Evolutionary conservation across 2,113 vertebrate genomes (phyloP).

Genomic region (Phrynosoma platyrhinos): DNA sequence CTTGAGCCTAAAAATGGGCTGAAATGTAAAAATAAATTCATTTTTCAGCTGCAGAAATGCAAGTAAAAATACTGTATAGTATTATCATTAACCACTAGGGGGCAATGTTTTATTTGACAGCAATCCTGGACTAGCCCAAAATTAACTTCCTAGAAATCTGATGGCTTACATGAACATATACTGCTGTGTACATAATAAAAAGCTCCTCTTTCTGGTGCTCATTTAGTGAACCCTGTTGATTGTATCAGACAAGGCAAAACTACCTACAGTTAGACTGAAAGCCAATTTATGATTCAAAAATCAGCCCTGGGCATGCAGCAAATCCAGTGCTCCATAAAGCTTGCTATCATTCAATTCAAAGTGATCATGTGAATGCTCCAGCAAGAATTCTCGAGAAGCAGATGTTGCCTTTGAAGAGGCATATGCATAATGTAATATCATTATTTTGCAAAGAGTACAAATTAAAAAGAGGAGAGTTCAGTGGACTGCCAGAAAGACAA

Average conservation of each 20-base stretch:
- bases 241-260: neutral
- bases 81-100: constrained; percentile 33
- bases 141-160: neutral
- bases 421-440: constrained; percentile 9
- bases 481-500: no score
- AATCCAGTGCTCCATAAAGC: neutral
- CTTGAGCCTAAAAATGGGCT: neutral
- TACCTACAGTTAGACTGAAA: neutral
- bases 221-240: constrained; percentile 4
- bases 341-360: no score
- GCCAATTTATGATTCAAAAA: neutral
- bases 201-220: neutral
- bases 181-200: neutral
- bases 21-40: neutral
- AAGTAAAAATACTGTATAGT: neutral
- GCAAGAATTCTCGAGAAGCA: neutral
- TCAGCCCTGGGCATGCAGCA: neutral
- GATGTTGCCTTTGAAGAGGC: neutral
- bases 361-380: neutral
- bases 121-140: neutral
- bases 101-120: constrained; percentile 59
- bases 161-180: neutral
- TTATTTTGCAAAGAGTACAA: neutral
- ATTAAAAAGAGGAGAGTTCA: no score
- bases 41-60: neutral